Base-by-base conservation (phyloP, 2,888 invertebrate genomes). In the Loripinus fragilis region DNA sequence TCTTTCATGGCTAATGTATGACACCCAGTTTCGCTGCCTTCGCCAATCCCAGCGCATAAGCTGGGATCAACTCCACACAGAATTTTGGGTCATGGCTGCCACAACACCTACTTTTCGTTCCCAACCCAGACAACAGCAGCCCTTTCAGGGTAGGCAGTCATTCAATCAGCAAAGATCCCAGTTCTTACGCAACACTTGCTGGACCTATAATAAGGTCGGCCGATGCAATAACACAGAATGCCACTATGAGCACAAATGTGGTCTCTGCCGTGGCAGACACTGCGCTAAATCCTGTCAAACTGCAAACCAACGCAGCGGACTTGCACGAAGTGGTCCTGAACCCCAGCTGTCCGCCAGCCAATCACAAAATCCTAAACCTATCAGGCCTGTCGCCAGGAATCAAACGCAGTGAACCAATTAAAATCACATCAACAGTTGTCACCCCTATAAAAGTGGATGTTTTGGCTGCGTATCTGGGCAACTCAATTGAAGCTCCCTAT, bases 261-360 rank as follows among this genome's bases (percentile, higher is more conserved):
- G 69, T 3, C 28, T 42, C 69, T 69, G 69, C 20, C 10, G 48
- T 12, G 69, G 69, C 30, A 25, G 10, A 28, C 45, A 69, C 33
- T n/a, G 33, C 30, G 69, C 69, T 2, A 42, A n/a, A 28, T 23
- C 38, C 20, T 69, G 69, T n/a, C 2, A 33, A 10, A 42, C 38
- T 5, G 25, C 2, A 12, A 23, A 28, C 45, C 17, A 3, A 45
- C 60, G 60, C 17, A 33, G 33, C 33, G 60, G 60, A 60, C 60
- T 28, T 25, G 8, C 60, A 33, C 3, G 60, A 60, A 60, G 33
- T 60, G 60, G 60, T 33, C 60, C 60, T 7, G 60, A 60, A 3
- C 23, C 60, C 3, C 60, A 60, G 15, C 33, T 10, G 17, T 33
- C 30, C 30, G 20, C 33, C 60, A 60, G 10, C 28, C 60, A 60